These are phyloP conservation scores for Passer domesticus DNA, from an alignment of 2,113 vertebrate species.

Conservation along the genomic window DNA sequence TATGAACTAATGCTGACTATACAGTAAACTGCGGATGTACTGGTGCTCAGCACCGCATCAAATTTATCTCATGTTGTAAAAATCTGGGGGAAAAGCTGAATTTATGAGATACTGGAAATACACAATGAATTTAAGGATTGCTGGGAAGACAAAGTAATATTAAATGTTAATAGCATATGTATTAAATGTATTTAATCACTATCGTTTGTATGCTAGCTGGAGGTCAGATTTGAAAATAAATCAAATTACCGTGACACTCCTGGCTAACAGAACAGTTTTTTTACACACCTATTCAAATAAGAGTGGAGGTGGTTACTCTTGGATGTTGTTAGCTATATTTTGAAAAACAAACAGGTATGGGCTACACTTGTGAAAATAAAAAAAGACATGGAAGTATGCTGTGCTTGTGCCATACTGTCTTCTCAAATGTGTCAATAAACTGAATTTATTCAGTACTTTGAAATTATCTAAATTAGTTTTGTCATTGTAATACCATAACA, in stretches of 20 bases:
- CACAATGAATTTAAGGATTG: not conserved
- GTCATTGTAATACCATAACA: not conserved
- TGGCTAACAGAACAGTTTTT: not conserved
- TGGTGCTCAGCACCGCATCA: not conserved
- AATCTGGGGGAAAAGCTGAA: not conserved
- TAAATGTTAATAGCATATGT: not conserved
- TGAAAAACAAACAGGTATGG: not conserved
- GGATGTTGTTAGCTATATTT: not conserved
- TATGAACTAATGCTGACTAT: not conserved
- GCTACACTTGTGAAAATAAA: not conserved
- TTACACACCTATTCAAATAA: not conserved
- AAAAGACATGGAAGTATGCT: not conserved
- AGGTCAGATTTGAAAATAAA: not conserved
- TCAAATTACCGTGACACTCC: not conserved
- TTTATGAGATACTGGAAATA: not conserved
- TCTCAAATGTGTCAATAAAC: constrained; percentile 79
- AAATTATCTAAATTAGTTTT: constrained; percentile 80
- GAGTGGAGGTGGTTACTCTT: not conserved
- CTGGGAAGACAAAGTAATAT: not conserved
- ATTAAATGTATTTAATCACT: not conserved
- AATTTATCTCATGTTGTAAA: not conserved
- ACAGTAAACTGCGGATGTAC: not conserved
- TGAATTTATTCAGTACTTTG: constrained; percentile 84
- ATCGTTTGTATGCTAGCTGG: not conserved
- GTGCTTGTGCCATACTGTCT: constrained; percentile 58